These are phyloP conservation scores for Stenurella melanura DNA, from an alignment of 2,888 invertebrate genomes.

Conservation along the genomic window DNA sequence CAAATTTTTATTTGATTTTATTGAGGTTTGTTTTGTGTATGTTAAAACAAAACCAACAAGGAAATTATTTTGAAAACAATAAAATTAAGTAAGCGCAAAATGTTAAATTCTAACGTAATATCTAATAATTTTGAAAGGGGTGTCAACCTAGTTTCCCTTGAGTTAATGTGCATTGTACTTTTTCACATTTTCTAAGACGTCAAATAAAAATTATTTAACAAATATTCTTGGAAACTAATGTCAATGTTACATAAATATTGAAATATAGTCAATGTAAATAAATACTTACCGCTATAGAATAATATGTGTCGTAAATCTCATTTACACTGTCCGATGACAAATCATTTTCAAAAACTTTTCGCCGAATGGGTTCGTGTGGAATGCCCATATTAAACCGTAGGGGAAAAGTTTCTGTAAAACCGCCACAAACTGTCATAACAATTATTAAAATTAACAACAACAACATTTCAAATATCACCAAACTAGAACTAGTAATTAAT, in stretches of 20 bases:
- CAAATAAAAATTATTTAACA: neutral
- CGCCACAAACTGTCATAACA: slow-evolving; percentile 24
- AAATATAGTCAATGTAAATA: neutral
- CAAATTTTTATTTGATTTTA: neutral
- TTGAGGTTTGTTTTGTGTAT: neutral
- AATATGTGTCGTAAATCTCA: slow-evolving; percentile 23
- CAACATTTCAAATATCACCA: slow-evolving; percentile 30
- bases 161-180: neutral
- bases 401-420: slow-evolving; percentile 15
- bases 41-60: neutral
- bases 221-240: neutral
- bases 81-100: neutral
- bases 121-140: neutral
- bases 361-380: neutral
- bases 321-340: neutral
- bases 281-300: slow-evolving; percentile 22
- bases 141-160: neutral
- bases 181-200: neutral
- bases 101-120: neutral
- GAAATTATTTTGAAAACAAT: neutral
- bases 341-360: slow-evolving; percentile 10
- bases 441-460: slow-evolving; percentile 17
- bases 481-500: slow-evolving; percentile 13
- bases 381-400: neutral
- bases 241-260: neutral